Conservation (phyloP, 53 echinoderm and acorn worm species). For the Crossaster papposus region DNA sequence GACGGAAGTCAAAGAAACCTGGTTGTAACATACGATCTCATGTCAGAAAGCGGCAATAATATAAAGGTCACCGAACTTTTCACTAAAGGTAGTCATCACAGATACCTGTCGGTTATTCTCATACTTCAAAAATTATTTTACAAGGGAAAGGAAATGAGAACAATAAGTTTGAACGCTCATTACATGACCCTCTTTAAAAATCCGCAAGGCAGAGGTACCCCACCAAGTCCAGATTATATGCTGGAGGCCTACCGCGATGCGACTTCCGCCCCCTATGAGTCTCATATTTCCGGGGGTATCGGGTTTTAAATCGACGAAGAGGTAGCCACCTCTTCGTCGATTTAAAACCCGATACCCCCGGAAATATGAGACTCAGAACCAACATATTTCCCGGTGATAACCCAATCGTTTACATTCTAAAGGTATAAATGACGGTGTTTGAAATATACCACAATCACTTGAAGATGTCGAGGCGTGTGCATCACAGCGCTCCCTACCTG, state of each 20-base stretch:
- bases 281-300: too few species aligned
- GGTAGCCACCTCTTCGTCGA: conserved; percentile 80
- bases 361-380: conserved; percentile 61
- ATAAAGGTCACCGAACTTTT: conserved; percentile 67
- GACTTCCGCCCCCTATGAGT: conserved; percentile 58
- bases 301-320: too few species aligned
- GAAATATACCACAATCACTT: background rate
- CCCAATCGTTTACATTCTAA: conserved; percentile 61
- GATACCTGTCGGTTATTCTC: conserved; percentile 76
- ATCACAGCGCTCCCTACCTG: conserved; percentile 63
- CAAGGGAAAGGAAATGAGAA: conserved; percentile 73
- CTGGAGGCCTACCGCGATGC: conserved; percentile 74
- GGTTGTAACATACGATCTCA: conserved; percentile 76
- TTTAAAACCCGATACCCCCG: conserved; percentile 70
- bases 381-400: conserved; percentile 71
- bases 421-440: conserved; percentile 8
- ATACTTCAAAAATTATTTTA: conserved; percentile 79
- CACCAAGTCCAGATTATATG: conserved; percentile 66
- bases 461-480: conserved; percentile 61
- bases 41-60: conserved; percentile 71
- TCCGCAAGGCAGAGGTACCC: conserved; percentile 84
- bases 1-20: conserved; percentile 59
- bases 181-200: conserved; percentile 81
- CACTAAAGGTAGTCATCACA: conserved; percentile 82
- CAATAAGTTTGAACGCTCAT: conserved; percentile 77